phyloP scores from a whole-genome alignment of 2,888 invertebrate species.

The Callyntrura sp. region DNA sequence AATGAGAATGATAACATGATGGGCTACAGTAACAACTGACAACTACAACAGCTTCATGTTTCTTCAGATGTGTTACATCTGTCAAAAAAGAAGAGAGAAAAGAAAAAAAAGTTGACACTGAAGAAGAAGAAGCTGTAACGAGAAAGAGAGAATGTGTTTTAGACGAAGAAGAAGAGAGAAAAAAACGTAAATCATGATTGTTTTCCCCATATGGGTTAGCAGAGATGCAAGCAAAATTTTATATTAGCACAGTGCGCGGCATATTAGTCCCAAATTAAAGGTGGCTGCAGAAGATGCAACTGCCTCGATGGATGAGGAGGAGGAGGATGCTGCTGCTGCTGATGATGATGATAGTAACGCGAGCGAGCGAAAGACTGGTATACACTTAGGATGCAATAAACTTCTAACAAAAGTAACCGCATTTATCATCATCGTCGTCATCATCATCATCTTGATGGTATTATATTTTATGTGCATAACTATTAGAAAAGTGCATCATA shows the following conservation, averaged over 20 bases:
- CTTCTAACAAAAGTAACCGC: too few species aligned
- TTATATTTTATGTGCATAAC: background rate
- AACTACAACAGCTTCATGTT: conserved; percentile 26
- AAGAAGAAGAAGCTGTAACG: too few species aligned
- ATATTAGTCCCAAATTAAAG: conserved; percentile 40
- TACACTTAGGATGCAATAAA: too few species aligned
- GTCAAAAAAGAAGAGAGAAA: background rate
- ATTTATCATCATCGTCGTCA: too few species aligned
- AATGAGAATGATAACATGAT: conserved; percentile 38
- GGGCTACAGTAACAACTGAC: background rate
- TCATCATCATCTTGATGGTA: too few species aligned
- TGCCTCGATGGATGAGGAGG: too few species aligned
- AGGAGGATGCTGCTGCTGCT: too few species aligned
- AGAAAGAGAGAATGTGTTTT: background rate
- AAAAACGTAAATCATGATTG: background rate
- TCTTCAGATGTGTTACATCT: conserved; percentile 34
- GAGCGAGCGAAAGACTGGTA: too few species aligned
- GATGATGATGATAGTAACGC: too few species aligned
- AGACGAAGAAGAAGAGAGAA: background rate
- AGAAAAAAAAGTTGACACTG: conserved; percentile 25
- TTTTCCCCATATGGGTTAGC: background rate
- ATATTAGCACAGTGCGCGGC: conserved; percentile 3
- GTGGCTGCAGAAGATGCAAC: too few species aligned
- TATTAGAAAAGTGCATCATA: conserved; percentile 8
- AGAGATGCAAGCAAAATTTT: background rate